Base-by-base conservation (phyloP, 1,140 invertebrate genomes). In the Eurosta solidaginis region DNA sequence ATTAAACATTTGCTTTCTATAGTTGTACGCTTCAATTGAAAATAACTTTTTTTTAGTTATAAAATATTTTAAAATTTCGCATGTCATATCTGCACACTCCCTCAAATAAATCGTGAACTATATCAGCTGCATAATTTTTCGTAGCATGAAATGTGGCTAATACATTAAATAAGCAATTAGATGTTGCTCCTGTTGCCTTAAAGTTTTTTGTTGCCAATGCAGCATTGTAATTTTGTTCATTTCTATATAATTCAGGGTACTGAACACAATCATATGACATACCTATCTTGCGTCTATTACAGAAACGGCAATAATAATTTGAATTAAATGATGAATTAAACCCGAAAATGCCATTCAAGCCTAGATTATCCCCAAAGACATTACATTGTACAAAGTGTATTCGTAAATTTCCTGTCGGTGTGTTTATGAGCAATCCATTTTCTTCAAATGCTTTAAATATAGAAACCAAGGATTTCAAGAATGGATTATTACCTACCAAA, bases 41-140 rank as follows among this genome's bases (percentile, higher is more conserved):
- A 44, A 44, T 44, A 44, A 44, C 42, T 44, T 44, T 44, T 44
- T 12, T 44, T 44, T 6, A 44, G 42, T 44, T 44, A 44, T 44
- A 44, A 44, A n/a, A n/a, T n/a, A n/a, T n/a, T n/a, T n/a, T n/a
- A n/a, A n/a, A n/a, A n/a, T n/a, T n/a, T n/a, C n/a, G n/a, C n/a
- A n/a, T n/a, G n/a, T n/a, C n/a, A n/a, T n/a, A n/a, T n/a, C n/a
- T n/a, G n/a, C 42, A 44, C 42, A 44, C 42, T 44, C 87, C 85
- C 79, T 88, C 86, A 44, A 87, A 82, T 12, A 88, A 50, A 78
- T 89, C 87, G 78, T 89, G 86, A 84, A 88, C 85, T 1, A 81
- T 44, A 80, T 89, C 87, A 29, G 85, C 81, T 52, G 80, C 79
- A 44, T 79, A 81, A 81, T 89, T 88, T n/a, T 84, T 40, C 44